Evolutionary conservation across 1,140 invertebrate genomes (phyloP), one percentile per base, ranked within the genome.

Genomic region (Drosophila kanapiae): DNA sequence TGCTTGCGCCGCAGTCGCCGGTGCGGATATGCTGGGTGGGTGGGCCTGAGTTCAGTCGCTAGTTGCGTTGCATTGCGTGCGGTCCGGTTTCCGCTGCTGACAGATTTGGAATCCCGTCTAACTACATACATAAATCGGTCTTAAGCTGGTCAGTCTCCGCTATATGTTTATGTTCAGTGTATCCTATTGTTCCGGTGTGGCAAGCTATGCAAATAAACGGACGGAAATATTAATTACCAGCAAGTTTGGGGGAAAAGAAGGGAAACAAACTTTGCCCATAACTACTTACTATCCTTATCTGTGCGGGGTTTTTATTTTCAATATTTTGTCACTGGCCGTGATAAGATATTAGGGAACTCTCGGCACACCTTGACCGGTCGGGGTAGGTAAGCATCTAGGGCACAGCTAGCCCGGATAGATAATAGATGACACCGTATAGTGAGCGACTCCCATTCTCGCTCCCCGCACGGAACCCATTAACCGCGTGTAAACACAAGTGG

Each of bases 41-140:
- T 62, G 63, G 62, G 64, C 38, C 48, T 40, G 56, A 61, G 65
- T 87, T 88, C 47, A 87, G 84, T 87, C 82, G 72, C 38, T 42
- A 78, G 80, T 84, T 84, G 80, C 58, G 70, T 88, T 78, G 64
- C 80, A 78, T 80, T 88, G 72, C 72, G 85, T 84, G 69, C 74
- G 77, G 84, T 88, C 49, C 33, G 42, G 63, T 48, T 23, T 47
- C 40, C 54, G 70, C 43, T 51, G 67, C 37, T 53, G n/a, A 51
- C 27, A 51, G 49, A 43, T 43, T 57, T 37, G 48, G 33, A 56
- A 60, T 35, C 40, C 38, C 40, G 31, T 56, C 48, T 37, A 72
- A 37, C 38, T 16, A n/a, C n/a, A n/a, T n/a, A 29, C 13, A 72
- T 35, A 37, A 37, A 23, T 23, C 51, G 8, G 33, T 6, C 10